phyloP scores from a whole-genome alignment of 2,888 invertebrate species.

The Clusia tigrina region DNA sequence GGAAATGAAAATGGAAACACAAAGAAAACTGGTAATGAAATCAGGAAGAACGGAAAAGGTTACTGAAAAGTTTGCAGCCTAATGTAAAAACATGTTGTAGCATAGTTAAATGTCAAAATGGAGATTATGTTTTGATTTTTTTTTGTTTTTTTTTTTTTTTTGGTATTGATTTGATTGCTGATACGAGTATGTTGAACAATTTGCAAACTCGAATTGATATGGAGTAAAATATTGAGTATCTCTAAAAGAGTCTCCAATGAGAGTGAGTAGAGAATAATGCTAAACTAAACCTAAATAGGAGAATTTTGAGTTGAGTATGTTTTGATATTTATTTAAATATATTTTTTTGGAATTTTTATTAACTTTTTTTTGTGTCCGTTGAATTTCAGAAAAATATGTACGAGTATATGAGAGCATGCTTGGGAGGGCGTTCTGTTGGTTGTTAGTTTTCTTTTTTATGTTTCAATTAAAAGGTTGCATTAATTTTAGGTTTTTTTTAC shows the following conservation, averaged over 20 bases:
- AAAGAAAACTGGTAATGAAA: too few species aligned
- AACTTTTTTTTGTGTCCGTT: slow-evolving; percentile 21
- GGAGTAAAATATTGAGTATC: neutral
- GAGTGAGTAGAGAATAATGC: neutral
- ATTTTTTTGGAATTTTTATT: slow-evolving; percentile 17
- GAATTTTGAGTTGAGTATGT: neutral
- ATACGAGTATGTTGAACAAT: neutral
- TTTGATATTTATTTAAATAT: slow-evolving; percentile 26
- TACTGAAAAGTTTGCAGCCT: slow-evolving; percentile 26
- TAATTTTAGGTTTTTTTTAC: too few species aligned
- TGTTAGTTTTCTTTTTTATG: slow-evolving; percentile 31
- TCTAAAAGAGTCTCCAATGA: slow-evolving; percentile 4
- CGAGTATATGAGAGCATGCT: slow-evolving; percentile 63
- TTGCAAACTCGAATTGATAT: neutral
- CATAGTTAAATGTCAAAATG: neutral
- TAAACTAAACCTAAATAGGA: slow-evolving; percentile 6
- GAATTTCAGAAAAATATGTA: slow-evolving; percentile 29
- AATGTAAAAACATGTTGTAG: slow-evolving; percentile 10
- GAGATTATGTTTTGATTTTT: slow-evolving; percentile 7
- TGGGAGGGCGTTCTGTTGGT: slow-evolving; percentile 60
- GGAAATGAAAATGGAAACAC: neutral
- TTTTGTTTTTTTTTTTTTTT: slow-evolving; percentile 12
- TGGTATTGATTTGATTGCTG: slow-evolving; percentile 26
- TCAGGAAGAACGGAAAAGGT: neutral
- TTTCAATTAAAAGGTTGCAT: slow-evolving; percentile 24